Evolutionary conservation across 2,797 vertebrate genomes (phyloP), one percentile per base, ranked within the genome.

Genomic region (Nyctalus aviator): DNA sequence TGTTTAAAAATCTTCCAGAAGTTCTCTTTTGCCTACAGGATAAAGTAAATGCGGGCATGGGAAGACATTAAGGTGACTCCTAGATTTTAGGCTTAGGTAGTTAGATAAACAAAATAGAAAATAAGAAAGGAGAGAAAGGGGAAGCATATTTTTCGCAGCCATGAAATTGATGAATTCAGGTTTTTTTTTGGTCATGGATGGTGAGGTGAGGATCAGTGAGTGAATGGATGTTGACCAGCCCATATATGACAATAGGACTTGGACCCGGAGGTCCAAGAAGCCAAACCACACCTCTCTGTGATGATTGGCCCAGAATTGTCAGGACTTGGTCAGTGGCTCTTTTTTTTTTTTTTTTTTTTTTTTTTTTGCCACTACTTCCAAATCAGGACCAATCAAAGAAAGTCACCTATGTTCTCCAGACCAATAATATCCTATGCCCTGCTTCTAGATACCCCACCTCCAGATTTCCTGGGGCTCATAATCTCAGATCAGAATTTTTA

Each of bases 81-180:
- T 57, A 57, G 37, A 44, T 77, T 72, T 95, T 37, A 50, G 15
- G 48, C 27, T 83, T 72, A 78, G 17, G 48, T 73, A 82, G 68
- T 13, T 88, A 59, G 30, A 59, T 79, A 30, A 91, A 72, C n/a
- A 73, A 86, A 94, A 92, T 53, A 87, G 66, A 75, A 82, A 87
- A 55, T 69, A 78, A 66, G 69, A 64, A 81, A 48, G 25, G 6
- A 71, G n/a, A 62, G 59, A 69, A 85, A 64, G 32, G 13, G 55
- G n/a, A 71, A 73, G 44, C 35, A 23, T 71, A n/a, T n/a, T 82
- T 89, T 95, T 85, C 62, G 71, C 3, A 76, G 64, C 2, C 11
- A 83, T 83, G 23, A 57, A 59, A 69, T 50, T 72, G 64, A 57
- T 57, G 48, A 78, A 75, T 46, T 86, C 41, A 79, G 14, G 14